phyloP scores from a whole-genome alignment of 2,888 invertebrate species.

The Nemoura dubitans region DNA sequence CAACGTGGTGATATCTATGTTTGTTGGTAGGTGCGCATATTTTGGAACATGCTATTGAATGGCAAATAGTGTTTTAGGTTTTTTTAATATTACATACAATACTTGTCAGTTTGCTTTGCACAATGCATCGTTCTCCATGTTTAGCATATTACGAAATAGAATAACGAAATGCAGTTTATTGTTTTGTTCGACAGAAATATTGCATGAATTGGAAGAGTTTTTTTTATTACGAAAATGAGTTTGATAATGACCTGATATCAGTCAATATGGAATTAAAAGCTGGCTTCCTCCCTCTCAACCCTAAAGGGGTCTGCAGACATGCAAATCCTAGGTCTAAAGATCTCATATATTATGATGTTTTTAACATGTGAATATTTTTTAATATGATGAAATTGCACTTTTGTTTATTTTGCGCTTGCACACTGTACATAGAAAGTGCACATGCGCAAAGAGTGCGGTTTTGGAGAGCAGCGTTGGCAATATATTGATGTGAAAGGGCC shows the following conservation, averaged over 20 bases:
- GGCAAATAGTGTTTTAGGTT: not conserved
- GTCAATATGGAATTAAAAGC: conserved; percentile 35
- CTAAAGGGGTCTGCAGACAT: not conserved
- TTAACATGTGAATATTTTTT: not conserved
- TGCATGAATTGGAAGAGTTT: conserved; percentile 16
- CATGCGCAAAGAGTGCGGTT: not conserved
- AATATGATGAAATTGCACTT: not conserved
- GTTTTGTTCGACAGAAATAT: not conserved
- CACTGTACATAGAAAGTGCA: not conserved
- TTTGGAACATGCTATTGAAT: not conserved
- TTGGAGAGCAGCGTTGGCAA: not conserved
- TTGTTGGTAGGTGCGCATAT: not conserved
- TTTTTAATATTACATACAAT: not conserved
- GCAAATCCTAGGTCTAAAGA: not conserved
- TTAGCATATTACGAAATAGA: not conserved
- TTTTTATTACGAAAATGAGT: not conserved
- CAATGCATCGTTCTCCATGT: conserved; percentile 4
- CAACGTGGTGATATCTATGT: not conserved
- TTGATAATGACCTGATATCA: conserved; percentile 36
- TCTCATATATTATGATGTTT: not conserved
- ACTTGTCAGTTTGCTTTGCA: not conserved
- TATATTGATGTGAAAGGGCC: not conserved
- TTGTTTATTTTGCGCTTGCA: not conserved
- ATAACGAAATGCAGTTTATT: not conserved
- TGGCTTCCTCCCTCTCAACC: not conserved